These are phyloP conservation scores for Tachypleus tridentatus DNA, from an alignment of 1,140 invertebrate species.

Conservation along the genomic window DNA sequence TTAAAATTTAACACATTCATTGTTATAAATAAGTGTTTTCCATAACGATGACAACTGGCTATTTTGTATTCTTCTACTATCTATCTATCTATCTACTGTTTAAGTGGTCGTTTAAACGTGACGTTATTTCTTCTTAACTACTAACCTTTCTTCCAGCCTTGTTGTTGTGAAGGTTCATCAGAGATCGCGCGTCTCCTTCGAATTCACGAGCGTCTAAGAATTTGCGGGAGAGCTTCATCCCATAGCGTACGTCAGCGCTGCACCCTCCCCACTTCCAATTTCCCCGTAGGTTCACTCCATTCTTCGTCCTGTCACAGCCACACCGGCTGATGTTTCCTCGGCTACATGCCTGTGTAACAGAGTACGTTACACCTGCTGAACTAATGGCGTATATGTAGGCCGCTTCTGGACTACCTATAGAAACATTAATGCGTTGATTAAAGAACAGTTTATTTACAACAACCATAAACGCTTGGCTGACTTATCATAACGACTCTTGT, in stretches of 20 bases:
- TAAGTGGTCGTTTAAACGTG: no score
- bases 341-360: slow-evolving; percentile 74
- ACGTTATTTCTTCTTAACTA: no score
- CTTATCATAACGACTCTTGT: no score
- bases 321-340: slow-evolving; percentile 74
- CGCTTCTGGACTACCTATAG: slow-evolving; percentile 68
- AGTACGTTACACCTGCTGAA: slow-evolving; percentile 75
- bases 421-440: no score
- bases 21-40: no score
- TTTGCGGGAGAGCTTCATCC: slow-evolving; percentile 65
- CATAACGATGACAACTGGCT: no score
- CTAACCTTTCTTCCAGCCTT: slow-evolving; percentile 75
- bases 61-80: no score
- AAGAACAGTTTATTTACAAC: no score
- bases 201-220: slow-evolving; percentile 68
- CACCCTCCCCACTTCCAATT: slow-evolving; percentile 83
- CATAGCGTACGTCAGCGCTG: slow-evolving; percentile 76
- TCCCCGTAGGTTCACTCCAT: slow-evolving; percentile 26
- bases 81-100: no score
- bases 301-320: slow-evolving; percentile 51
- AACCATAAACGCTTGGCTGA: no score
- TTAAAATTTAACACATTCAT: no score
- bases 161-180: slow-evolving; percentile 91
- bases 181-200: slow-evolving; percentile 20
- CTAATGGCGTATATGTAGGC: slow-evolving; percentile 83